A percentile compares a stretch with the other conserved stretches of the same genome.
Evolutionary conservation across 1,140 invertebrate genomes (phyloP).

Genomic region (Drusus annulatus): DNA sequence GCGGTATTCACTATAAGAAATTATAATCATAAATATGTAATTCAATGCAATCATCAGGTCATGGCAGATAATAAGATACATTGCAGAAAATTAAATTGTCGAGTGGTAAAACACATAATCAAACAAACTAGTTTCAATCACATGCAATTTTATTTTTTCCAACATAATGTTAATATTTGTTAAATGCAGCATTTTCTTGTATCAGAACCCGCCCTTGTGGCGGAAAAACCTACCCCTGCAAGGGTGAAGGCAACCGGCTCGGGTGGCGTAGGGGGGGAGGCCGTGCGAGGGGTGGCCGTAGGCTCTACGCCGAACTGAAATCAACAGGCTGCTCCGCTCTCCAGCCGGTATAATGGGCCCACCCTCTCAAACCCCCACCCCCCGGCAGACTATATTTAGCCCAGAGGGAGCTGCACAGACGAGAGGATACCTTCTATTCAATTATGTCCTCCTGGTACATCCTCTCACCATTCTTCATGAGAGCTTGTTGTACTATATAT

Average conservation of each 20-base stretch:
- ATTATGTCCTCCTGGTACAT: constrained; percentile 22
- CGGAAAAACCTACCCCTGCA: background rate
- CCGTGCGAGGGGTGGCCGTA: background rate
- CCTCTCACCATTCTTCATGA: background rate
- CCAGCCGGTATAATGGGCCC: background rate
- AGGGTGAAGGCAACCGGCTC: too few relatives aligned
- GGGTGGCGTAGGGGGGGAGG: background rate
- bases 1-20: too few relatives aligned
- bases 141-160: too few relatives aligned
- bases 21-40: too few relatives aligned
- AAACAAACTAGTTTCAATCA: too few relatives aligned
- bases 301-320: constrained; percentile 27
- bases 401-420: constrained; percentile 24
- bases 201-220: background rate
- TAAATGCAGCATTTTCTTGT: background rate
- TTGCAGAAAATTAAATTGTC: too few relatives aligned
- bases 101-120: too few relatives aligned
- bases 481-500: background rate
- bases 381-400: constrained; percentile 7
- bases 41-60: too few relatives aligned
- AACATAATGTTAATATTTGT: too few relatives aligned
- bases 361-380: too few relatives aligned
- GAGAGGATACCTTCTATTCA: constrained; percentile 32
- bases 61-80: too few relatives aligned
- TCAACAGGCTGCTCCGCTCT: constrained; percentile 30